A percentile compares a stretch with the other conserved stretches of the same genome.
Conservation (phyloP, 2,113 vertebrate species). For the Suncus etruscus region DNA sequence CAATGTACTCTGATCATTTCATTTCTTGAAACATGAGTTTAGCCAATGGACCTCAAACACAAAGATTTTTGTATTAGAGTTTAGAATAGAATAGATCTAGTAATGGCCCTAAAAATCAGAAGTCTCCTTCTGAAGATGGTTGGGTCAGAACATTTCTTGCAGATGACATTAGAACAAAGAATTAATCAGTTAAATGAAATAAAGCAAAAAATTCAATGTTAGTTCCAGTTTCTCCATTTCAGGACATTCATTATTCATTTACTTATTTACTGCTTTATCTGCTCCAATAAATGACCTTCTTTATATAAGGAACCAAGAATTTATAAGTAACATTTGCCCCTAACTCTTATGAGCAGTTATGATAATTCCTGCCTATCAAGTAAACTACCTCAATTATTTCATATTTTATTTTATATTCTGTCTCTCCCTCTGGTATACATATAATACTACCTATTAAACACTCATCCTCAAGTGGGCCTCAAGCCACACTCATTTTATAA, state of each 20-base stretch:
- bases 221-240: neutral
- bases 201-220: neutral
- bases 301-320: neutral
- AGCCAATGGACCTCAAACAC: neutral
- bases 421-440: neutral
- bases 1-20: neutral
- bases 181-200: neutral
- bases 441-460: no score
- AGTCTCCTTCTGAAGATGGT: neutral
- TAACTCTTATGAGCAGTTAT: neutral
- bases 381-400: neutral
- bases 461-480: no score
- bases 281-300: slow-evolving; percentile 2
- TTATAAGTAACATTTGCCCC: slow-evolving; percentile 1
- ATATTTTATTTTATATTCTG: neutral
- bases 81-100: neutral
- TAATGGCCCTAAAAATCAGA: neutral
- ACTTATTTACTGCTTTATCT: no score
- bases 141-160: neutral
- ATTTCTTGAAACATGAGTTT: slow-evolving; percentile 35
- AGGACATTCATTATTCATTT: neutral
- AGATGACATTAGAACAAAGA: neutral
- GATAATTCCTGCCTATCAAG: neutral
- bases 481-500: no score
- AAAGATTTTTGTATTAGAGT: neutral